Evolutionary conservation across 2,797 vertebrate genomes (phyloP).

Genomic region (Clarias laeviceps): DNA sequence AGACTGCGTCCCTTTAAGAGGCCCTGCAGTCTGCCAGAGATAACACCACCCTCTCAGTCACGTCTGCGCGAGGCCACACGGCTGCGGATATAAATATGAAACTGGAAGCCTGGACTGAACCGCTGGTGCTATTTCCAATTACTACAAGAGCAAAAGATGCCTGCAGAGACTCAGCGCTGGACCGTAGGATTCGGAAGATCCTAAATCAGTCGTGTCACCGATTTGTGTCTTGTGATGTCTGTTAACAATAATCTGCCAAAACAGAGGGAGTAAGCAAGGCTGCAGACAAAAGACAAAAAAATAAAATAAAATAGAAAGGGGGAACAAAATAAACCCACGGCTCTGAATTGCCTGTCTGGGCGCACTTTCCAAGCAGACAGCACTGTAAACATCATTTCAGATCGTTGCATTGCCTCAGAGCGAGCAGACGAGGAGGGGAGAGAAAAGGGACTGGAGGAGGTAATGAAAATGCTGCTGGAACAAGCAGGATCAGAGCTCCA

Average conservation of each 20-base stretch:
- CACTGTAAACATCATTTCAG: conserved; percentile 65
- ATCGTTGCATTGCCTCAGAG: conserved; percentile 59
- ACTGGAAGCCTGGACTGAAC: conserved; percentile 24
- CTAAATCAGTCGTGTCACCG: conserved; percentile 57
- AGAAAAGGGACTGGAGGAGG: conserved; percentile 54
- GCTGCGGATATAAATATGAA: conserved; percentile 49
- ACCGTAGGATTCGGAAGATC: not conserved
- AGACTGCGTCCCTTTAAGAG: conserved; percentile 51
- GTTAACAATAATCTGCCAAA: conserved; percentile 43
- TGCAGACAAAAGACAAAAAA: conserved; percentile 28
- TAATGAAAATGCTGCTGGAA: conserved; percentile 72
- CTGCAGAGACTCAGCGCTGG: conserved; percentile 52
- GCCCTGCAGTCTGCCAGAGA: conserved; percentile 45
- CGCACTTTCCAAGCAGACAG: conserved; percentile 53
- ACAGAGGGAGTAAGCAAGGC: not conserved
- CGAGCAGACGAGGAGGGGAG: conserved; percentile 32
- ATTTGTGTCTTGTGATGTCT: conserved; percentile 27
- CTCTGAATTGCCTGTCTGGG: conserved; percentile 56
- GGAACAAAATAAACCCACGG: conserved; percentile 55
- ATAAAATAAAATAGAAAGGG: too few species aligned
- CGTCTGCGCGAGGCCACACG: conserved; percentile 39
- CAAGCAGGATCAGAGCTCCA: conserved; percentile 72
- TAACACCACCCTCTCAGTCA: conserved; percentile 55
- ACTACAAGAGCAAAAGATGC: conserved; percentile 45
- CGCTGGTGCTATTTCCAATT: conserved; percentile 34